A percentile compares a stretch with the other conserved stretches of the same genome.
phyloP scores from a whole-genome alignment of 2,113 vertebrate genomes.

The Corydoras sp. region DNA sequence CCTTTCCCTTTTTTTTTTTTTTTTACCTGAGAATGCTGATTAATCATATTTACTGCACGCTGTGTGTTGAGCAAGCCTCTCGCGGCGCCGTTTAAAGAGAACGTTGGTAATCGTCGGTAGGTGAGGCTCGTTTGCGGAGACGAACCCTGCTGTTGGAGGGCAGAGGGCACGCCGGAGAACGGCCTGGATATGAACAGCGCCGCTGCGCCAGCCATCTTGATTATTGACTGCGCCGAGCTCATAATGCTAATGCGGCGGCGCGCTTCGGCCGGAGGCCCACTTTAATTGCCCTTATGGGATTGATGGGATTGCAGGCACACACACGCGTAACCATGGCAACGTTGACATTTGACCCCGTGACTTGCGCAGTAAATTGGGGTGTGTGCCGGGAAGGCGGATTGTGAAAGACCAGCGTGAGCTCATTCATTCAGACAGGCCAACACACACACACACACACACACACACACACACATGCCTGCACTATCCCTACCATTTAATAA shows the following conservation, averaged over 20 bases:
- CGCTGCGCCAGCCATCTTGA: conserved; percentile 4
- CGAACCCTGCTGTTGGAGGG: neutral
- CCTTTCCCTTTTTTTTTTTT: no score
- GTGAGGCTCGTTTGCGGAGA: neutral
- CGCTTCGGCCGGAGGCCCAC: conserved; percentile 7
- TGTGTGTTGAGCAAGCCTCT: no score
- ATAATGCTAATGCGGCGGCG: neutral
- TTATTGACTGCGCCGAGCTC: neutral
- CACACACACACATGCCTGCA: conserved; percentile 9
- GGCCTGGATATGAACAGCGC: neutral
- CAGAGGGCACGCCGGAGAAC: neutral
- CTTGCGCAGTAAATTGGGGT: conserved; percentile 35
- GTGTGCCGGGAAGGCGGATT: conserved; percentile 28
- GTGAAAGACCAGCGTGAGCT: conserved; percentile 18
- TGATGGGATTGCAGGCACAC: neutral
- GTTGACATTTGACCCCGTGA: conserved; percentile 39
- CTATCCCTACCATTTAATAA: neutral
- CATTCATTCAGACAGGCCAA: neutral
- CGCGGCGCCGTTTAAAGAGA: no score
- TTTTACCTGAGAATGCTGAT: neutral
- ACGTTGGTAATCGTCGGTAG: neutral
- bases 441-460: conserved; percentile 9
- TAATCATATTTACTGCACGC: neutral
- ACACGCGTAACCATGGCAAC: conserved; percentile 38
- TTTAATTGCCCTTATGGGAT: conserved; percentile 36